Conservation (phyloP, 2,113 vertebrate species). For the Dolichallabes microphthalmus region DNA sequence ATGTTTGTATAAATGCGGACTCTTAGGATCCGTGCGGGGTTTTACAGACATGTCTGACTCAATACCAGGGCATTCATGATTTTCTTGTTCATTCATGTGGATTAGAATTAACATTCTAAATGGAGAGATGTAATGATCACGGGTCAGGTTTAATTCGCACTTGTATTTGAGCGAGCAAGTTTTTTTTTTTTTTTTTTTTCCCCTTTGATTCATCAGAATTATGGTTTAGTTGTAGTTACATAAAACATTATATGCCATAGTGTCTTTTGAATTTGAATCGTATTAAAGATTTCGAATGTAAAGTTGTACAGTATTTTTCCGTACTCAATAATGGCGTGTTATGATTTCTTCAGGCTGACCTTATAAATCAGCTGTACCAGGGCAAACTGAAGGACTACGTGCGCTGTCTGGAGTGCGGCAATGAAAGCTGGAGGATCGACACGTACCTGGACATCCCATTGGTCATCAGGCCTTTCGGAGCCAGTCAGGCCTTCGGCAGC, state of each 20-base stretch:
- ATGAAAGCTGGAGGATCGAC: constrained; percentile 97
- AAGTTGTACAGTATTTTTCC: background rate
- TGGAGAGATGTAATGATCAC: background rate
- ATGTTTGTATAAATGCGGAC: constrained; percentile 36
- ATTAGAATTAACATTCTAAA: background rate
- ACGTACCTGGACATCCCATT: constrained; percentile 97
- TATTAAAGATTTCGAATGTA: background rate
- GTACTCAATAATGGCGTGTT: constrained; percentile 42
- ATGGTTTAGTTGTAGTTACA: background rate
- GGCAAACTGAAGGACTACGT: constrained; percentile 99
- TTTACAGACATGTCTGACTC: background rate
- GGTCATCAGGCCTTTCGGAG: constrained; percentile 96
- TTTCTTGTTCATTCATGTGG: background rate
- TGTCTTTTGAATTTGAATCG: background rate
- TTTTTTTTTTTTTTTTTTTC: no score
- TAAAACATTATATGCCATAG: background rate
- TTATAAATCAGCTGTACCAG: constrained; percentile 98
- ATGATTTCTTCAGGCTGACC: constrained; percentile 83
- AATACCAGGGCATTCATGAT: background rate
- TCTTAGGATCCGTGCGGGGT: constrained; percentile 29
- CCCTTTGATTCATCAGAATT: background rate
- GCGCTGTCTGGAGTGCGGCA: constrained; percentile 94
- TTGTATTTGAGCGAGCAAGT: background rate
- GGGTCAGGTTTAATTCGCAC: background rate
- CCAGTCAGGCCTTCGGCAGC: constrained; percentile 93